Evolutionary conservation across 1,140 invertebrate species (phyloP), one percentile per base, ranked within the genome.

Genomic region (Ceratina japonica): DNA sequence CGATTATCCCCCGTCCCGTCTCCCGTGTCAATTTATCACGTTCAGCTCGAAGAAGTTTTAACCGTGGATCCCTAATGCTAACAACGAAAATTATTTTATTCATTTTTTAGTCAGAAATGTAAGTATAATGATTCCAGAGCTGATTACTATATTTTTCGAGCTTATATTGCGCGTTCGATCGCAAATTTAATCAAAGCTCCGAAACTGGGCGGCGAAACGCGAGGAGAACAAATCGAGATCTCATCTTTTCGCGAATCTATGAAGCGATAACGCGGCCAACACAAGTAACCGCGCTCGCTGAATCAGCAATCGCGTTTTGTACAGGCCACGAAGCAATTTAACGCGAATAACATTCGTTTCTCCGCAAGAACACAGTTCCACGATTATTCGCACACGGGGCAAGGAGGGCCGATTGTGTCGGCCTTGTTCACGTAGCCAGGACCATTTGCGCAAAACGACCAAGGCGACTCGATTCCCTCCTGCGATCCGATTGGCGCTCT

Each of bases 301-400:
- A 75, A 75, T 75, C 62, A 37, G 20, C 54, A 52, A 20, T 18
- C 20, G 63, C 70, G 44, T 63, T 16, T 37, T 7, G 73, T 2
- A n/a, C 10, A 37, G 49, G n/a, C 37, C 37, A 59, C 20, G 18
- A 51, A 52, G 49, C 59, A 63, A 74, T 74, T 63, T 63, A 74
- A 63, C 59, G 59, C 59, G 71, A 69, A 69, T 70, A 22, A 56
- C 24, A 61, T 73, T 77, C 52, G 31, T 70, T 64, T 61, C 54
- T 20, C 5, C 13, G 65, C 72, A 51, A 69, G 52, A 52, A 27
- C 51, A 83, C 80, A 85, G 83, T 83, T 83, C 73, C 73, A 58
- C 73, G 56, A 83, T 85, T 83, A 81, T 56, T 58, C 69, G 54
- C 68, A 59, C 58, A 71, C 61, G n/a, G 22, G 13, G 31, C 27